A percentile compares a stretch with the other conserved stretches of the same genome.
Conservation (phyloP, 2,888 invertebrate genomes). For the Tachystola acroxantha region DNA sequence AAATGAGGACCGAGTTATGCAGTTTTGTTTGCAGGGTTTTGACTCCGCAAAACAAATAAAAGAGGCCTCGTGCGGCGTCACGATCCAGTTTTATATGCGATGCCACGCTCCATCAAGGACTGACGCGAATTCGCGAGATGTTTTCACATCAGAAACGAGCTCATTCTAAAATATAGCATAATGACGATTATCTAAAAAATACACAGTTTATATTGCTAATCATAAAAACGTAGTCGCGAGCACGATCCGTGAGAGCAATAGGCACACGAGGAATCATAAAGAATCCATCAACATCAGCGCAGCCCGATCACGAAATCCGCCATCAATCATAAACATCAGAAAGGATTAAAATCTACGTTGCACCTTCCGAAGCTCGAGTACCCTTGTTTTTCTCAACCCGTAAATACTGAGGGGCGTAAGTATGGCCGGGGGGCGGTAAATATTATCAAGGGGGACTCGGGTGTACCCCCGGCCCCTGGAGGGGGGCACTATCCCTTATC, state of each 20-base stretch:
- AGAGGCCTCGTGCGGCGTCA: slow-evolving; percentile 28
- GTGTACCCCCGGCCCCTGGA: slow-evolving; percentile 48
- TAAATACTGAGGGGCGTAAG: slow-evolving; percentile 78
- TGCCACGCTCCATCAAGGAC: slow-evolving; percentile 23
- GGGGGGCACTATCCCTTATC: slow-evolving; percentile 76
- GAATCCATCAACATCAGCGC: slow-evolving; percentile 72
- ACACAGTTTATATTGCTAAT: slow-evolving; percentile 27
- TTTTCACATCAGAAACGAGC: slow-evolving; percentile 3
- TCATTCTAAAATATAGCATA: slow-evolving; percentile 3
- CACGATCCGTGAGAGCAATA: slow-evolving; percentile 35
- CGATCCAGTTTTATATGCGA: slow-evolving; percentile 33
- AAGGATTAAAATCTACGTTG: slow-evolving; percentile 79
- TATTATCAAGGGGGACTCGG: slow-evolving; percentile 69
- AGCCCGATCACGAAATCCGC: slow-evolving; percentile 72
- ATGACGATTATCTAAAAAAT: slow-evolving; percentile 8
- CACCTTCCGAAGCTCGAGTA: slow-evolving; percentile 76
- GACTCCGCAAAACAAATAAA: slow-evolving; percentile 18
- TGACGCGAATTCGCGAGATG: slow-evolving; percentile 1
- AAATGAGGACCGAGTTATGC: slow-evolving; percentile 4
- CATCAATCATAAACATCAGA: slow-evolving; percentile 78
- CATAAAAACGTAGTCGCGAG: slow-evolving; percentile 39
- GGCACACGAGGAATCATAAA: slow-evolving; percentile 49
- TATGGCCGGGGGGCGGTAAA: slow-evolving; percentile 77
- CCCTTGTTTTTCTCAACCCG: slow-evolving; percentile 79
- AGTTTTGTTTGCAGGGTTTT: slow-evolving; percentile 17